Evolutionary conservation across 2,113 vertebrate species (phyloP), one percentile per base, ranked within the genome.

Genomic region (Rhodinocichla rosea): DNA sequence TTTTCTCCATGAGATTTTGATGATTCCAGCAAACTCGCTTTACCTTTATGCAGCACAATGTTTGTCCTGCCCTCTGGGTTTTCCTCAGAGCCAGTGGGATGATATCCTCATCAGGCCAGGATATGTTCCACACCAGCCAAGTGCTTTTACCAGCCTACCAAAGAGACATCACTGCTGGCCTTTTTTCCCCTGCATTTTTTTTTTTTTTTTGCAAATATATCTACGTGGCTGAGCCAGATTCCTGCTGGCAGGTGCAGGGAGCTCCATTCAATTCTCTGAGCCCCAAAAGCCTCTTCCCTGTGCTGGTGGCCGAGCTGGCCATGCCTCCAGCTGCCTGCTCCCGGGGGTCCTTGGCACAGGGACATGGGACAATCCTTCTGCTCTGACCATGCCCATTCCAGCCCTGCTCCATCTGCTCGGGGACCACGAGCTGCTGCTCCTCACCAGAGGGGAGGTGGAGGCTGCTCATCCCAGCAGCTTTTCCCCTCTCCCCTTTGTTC

Each of bases 341-440:
- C 82, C 30, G 4, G 1, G 94, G 60, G 64, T 24, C 53, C 44
- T 56, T 47, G 79, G 59, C 73, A 67, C 77, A 64, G 50, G 52
- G 64, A 80, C 79, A 3, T 2, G 45, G 96, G 90, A 55, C 49
- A 40, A 11, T 44, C 75, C 92, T 88, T 90, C 33, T 6, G 0
- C 65, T 73, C 37, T 2, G 39, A 60, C 86, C 39, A 0, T 89
- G 90, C 74, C 80, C 81, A 13, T 76, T 79, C 68, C 83, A 85
- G 82, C 47, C 87, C 90, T 15, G 40, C 83, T 95, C 91, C 96
- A 96, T 96, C 95, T 95, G 95, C 92, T 95, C 89, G 74, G 92
- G 83, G 89, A 80, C 80, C 85, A 80, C 8, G 15, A 35, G 56
- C 65, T 68, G 77, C 89, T 15, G 20, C 23, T 68, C 37, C 90